Percentiles rank a stretch among this genome's conserved stretches.
These are phyloP conservation scores for Podarcis lilfordi DNA, from an alignment of 2,797 vertebrate species.

Conservation along the genomic window DNA sequence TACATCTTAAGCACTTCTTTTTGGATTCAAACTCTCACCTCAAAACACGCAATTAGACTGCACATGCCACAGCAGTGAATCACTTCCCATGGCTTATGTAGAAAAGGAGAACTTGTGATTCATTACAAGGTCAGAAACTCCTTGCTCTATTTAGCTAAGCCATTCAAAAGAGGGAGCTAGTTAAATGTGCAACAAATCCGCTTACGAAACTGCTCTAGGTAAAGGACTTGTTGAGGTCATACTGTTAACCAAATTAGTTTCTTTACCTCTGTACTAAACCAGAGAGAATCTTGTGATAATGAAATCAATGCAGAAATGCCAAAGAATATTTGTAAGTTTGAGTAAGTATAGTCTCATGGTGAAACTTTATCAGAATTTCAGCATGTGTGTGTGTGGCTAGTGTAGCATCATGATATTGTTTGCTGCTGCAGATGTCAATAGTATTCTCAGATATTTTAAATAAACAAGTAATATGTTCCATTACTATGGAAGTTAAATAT, in stretches of 20 bases:
- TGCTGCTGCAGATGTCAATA: neutral
- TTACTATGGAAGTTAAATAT: neutral
- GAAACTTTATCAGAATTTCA: neutral
- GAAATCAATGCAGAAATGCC: neutral
- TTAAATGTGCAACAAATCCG: neutral
- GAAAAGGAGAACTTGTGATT: neutral
- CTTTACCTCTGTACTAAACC: neutral
- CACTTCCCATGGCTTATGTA: neutral
- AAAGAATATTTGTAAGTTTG: neutral
- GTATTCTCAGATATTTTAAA: neutral
- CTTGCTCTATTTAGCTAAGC: neutral
- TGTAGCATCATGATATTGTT: neutral
- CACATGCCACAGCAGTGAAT: neutral
- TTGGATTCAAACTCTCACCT: too few species aligned
- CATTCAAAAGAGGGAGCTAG: neutral
- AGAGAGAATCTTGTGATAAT: neutral
- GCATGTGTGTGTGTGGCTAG: too few species aligned
- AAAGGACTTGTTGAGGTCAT: neutral
- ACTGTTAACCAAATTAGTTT: neutral
- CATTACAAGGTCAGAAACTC: neutral
- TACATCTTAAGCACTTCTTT: too few species aligned
- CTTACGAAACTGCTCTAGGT: neutral
- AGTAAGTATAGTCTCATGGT: accelerated
- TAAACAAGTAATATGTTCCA: neutral
- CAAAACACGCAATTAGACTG: too few species aligned